Evolutionary conservation across 2,888 invertebrate genomes (phyloP), one percentile per base, ranked within the genome.

Genomic region (Platycheirus albimanus): DNA sequence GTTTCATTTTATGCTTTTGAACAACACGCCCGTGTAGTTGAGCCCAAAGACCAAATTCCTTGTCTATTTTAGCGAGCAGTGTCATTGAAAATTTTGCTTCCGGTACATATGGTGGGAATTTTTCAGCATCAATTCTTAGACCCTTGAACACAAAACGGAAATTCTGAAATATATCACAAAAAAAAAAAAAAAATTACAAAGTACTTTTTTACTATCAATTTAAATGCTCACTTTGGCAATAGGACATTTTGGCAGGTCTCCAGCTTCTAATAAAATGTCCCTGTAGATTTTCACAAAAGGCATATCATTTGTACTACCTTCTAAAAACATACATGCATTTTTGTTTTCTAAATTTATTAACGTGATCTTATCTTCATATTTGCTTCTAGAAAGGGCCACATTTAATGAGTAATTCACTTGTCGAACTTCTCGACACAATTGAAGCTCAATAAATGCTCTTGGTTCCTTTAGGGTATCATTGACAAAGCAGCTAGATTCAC

Each of bases 101-200:
- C 15, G 58, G 58, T 3, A 24, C 24, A 58, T 43, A 43, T 13
- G 43, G 10, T 3, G 58, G 58, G 20, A 64, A 64, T 15, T 13
- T 13, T 24, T 64, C 64, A 15, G n/a, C 24, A 36, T 64, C 64
- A 20, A 51, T 0, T 11, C 0, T 24, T 1, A 64, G 3, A 51
- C 51, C 13, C 7, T 64, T 15, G 1, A 64, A 36, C 2, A 15
- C 7, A 51, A 45, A 7, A 1, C 30, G 36, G 19, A 3, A 64
- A 15, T 64, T 38, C 64, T 64, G 15, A n/a, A 1, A 1, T 13
- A n/a, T 5, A 10, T n/a, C n/a, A n/a, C n/a, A n/a, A n/a, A 20
- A 20, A 20, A 47, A 19, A 10, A 5, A 24, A 24, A 5, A 3
- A 24, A 5, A 5, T 24, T n/a, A n/a, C n/a, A n/a, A n/a, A n/a